These are phyloP conservation scores for Nebria ingens DNA, from an alignment of 1,140 invertebrate genomes.

Conservation along the genomic window DNA sequence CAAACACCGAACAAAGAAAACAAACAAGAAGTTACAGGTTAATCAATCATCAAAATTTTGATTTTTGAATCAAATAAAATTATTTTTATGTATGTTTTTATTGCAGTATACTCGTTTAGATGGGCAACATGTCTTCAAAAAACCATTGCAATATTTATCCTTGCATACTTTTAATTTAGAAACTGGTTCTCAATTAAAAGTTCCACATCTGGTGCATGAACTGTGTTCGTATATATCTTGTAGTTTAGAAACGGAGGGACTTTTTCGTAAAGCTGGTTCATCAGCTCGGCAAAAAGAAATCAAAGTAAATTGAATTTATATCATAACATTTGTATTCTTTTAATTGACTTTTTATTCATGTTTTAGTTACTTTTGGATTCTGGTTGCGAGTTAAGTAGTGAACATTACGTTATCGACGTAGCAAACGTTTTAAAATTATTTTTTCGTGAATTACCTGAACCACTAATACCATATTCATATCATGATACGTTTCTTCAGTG, in stretches of 20 bases:
- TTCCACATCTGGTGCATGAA: conserved; percentile 66
- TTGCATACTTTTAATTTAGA: conserved; percentile 48
- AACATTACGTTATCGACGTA: conserved; percentile 66
- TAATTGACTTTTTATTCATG: conserved; percentile 3
- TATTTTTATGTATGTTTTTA: conserved; percentile 16
- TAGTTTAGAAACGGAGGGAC: conserved; percentile 60
- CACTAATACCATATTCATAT: conserved; percentile 56
- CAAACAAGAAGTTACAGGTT: conserved; percentile 42
- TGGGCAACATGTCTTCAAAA: conserved; percentile 50
- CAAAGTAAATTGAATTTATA: conserved; percentile 49
- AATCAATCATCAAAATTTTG: conserved; percentile 23
- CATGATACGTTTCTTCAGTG: conserved; percentile 70
- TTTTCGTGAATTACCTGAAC: conserved; percentile 69
- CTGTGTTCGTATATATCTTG: conserved; percentile 54
- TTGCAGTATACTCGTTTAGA: conserved; percentile 27
- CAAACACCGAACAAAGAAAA: conserved; percentile 52
- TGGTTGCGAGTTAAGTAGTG: conserved; percentile 49
- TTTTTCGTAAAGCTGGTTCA: conserved; percentile 78
- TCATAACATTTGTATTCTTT: conserved; percentile 2
- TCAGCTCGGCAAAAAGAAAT: conserved; percentile 68
- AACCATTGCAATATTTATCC: conserved; percentile 44
- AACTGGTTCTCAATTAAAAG: conserved; percentile 46
- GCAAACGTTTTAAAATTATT: conserved; percentile 75
- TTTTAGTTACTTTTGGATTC: conserved; percentile 49
- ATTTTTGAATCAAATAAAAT: conserved; percentile 13